Base-by-base conservation (phyloP, 2,888 invertebrate species). In the Amblyjoppa proteus region DNA sequence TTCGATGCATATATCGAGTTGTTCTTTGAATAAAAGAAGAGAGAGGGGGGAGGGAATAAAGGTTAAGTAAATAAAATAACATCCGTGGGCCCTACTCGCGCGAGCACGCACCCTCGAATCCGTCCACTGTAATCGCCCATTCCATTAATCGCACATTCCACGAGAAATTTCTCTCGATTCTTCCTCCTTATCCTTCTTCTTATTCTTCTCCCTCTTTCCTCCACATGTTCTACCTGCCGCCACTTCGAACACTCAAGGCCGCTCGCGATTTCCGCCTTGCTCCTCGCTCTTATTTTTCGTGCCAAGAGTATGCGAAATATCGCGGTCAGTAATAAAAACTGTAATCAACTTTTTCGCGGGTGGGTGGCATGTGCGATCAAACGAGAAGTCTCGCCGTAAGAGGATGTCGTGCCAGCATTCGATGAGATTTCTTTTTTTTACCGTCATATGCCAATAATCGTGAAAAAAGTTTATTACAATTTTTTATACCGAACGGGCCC, bases 51-150 rank as follows among this genome's bases (percentile, higher is more conserved):
- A 58, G 58, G 11, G 20, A 5, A 66, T 69, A 61, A 38, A 78
- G 16, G 9, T 41, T 68, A 61, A 34, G 61, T n/a, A 74, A 82
- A 49, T 69, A 82, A 49, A 51, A 69, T n/a, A 56, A 69, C 25
- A 68, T 69, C 28, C 34, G 66, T 71, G 64, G 34, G 34, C 3
- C 64, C 49, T 64, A 64, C 31, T 34, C 49, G 75, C 45, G 41
- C 61, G 74, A 69, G 78, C 83, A 66, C 77, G 69, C 74, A 80
- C 77, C 83, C 80, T 83, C 78, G 66, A 84, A 83, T 87, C 88
- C 88, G 88, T 88, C 88, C 88, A 86, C 71, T 74, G 74, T 81
- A 74, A 85, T 87, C 82, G 73, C 83, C 68, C 86, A 87, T 88
- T 88, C 88, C 88, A 83, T 83, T 80, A 76, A 74, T 81, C 68